Base-by-base conservation (phyloP, 2,888 invertebrate genomes). In the Meiosimyza platycephala region DNA sequence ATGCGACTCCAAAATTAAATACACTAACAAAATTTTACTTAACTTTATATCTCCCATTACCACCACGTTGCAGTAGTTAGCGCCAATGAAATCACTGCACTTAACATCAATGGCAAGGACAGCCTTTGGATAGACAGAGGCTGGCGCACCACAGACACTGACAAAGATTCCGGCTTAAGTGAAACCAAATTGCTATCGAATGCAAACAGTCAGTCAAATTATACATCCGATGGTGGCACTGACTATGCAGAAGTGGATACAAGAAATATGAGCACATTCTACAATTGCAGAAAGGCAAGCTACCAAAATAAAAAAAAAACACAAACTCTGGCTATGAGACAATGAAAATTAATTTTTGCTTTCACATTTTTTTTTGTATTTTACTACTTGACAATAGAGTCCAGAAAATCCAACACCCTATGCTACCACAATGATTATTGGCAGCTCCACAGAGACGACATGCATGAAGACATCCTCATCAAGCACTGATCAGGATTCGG, bases 391-490 rank as follows among this genome's bases (percentile, higher is more conserved):
- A 67, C 69, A 65, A 63, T 57, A 87, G 87, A 90, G 90, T 72
- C 89, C 90, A 12, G 91, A 90, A 78, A 90, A 91, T 84, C 91
- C 92, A 0, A 91, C 91, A 3, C 93, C 93, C 0, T 93, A 93
- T 85, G 93, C 93, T 16, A 93, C 93, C 0, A 93, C 93, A 13
- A 93, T 93, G 87, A 88, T 93, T 54, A 89, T 93, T 76, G 87
- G 87, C 52, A 85, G 86, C 6, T 88, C 88, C 7, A 85, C 83
- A 15, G 88, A 87, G 68, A 87, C 82, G 47, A 84, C 85, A 33
- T 85, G 87, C 80, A 83, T 86, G 75, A 88, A 88, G 76, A 84
- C 86, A 60, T 86, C 87, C 11, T 86, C 86, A 4, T 79, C 85
- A 6, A 86, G 86, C 71, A 86, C 86, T 18, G 85, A 86, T 79